Evolutionary conservation across 1,140 invertebrate genomes (phyloP).

Genomic region (Dreissena rostriformis): DNA sequence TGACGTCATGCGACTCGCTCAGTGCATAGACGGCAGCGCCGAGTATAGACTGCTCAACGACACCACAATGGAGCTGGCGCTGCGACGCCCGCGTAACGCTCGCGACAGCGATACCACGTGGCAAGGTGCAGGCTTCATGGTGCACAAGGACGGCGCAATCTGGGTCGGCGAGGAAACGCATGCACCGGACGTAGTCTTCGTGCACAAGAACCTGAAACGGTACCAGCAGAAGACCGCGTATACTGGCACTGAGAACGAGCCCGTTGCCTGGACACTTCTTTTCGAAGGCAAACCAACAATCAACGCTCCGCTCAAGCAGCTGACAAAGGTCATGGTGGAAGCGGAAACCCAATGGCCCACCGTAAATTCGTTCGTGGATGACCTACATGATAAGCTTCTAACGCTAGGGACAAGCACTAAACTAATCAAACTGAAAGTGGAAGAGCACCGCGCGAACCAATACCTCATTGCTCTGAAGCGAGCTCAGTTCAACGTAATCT

Average conservation of each 20-base stretch:
- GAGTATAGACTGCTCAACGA: slow-evolving; percentile 68
- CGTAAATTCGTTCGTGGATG: slow-evolving; percentile 63
- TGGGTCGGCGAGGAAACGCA: slow-evolving; percentile 73
- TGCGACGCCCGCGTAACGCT: slow-evolving; percentile 51
- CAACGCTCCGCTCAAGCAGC: slow-evolving; percentile 62
- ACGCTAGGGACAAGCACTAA: slow-evolving; percentile 36
- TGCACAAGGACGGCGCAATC: slow-evolving; percentile 63
- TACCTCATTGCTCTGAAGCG: slow-evolving; percentile 67
- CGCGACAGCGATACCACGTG: slow-evolving; percentile 60
- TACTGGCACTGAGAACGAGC: slow-evolving; percentile 36
- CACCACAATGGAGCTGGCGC: slow-evolving; percentile 57
- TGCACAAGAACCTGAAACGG: slow-evolving; percentile 60
- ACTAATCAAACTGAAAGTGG: slow-evolving; percentile 64
- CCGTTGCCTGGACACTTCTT: slow-evolving; percentile 66
- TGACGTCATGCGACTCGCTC: slow-evolving; percentile 72
- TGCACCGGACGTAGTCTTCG: slow-evolving; percentile 72
- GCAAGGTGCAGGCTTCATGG: slow-evolving; percentile 69
- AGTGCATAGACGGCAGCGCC: slow-evolving; percentile 65
- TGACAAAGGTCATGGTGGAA: slow-evolving; percentile 63
- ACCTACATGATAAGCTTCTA: slow-evolving; percentile 66
- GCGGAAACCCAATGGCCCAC: slow-evolving; percentile 58
- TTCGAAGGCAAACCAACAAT: slow-evolving; percentile 65
- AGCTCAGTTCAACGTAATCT: slow-evolving; percentile 68
- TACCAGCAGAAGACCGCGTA: neutral
- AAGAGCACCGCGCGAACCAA: slow-evolving; percentile 72